These are phyloP conservation scores for Dichetophora obliterata DNA, from an alignment of 2,888 invertebrate species.

Conservation along the genomic window DNA sequence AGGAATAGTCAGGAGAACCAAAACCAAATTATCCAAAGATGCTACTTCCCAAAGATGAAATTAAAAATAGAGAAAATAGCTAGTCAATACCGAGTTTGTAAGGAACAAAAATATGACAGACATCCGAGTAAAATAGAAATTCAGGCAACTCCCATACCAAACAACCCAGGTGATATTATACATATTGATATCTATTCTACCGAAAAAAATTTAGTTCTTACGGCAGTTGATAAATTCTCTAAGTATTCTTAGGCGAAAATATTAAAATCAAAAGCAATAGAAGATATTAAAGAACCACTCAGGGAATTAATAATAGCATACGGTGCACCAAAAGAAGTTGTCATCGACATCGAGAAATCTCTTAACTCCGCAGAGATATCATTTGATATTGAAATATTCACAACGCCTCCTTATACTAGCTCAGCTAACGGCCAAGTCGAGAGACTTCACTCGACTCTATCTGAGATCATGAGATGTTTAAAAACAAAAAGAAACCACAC, in stretches of 20 bases:
- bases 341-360: slow-evolving; percentile 40
- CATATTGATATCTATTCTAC: no score
- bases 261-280: slow-evolving; percentile 30
- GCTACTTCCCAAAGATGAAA: slow-evolving; percentile 34
- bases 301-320: slow-evolving; percentile 30
- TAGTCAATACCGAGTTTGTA: no score
- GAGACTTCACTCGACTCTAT: slow-evolving; percentile 38
- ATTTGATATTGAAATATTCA: no score
- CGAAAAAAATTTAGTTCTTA: no score
- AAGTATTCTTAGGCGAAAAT: no score
- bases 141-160: no score
- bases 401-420: neutral
- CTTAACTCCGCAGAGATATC: slow-evolving; percentile 32
- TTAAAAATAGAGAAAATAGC: no score
- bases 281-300: slow-evolving; percentile 29
- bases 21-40: slow-evolving; percentile 18
- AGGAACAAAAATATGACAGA: no score
- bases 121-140: no score
- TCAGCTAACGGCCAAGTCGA: neutral
- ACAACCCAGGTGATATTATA: no score
- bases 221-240: no score
- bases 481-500: no score
- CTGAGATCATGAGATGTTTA: slow-evolving; percentile 27
- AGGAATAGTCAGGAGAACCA: slow-evolving; percentile 30
- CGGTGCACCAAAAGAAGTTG: slow-evolving; percentile 18